Base-by-base conservation (phyloP, 1,140 invertebrate genomes). In the Macrobrachium rosenbergii region DNA sequence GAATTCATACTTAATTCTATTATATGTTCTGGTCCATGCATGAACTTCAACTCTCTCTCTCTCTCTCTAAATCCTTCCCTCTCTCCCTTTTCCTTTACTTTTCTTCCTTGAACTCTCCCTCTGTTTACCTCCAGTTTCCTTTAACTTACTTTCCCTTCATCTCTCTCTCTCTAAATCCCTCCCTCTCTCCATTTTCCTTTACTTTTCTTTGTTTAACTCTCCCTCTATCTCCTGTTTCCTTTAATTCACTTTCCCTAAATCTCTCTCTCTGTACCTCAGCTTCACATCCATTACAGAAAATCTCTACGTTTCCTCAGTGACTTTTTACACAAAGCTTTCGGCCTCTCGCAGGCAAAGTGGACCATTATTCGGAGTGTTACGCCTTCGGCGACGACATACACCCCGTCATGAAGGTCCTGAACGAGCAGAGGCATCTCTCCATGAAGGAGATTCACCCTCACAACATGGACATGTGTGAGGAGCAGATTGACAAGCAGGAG, bases 401-500 rank as follows among this genome's bases (percentile, higher is more conserved):
- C 28, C 90, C 90, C 45, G 87, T 90, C 23, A 90, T 90, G 87
- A 89, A 90, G 73, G 90, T 90, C 19, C 82, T 90, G 17, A 89
- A 90, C 73, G 90, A 90, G 58, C 88, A 90, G 82, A 73, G 88
- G 37, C 85, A 90, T 73, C 82, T 90, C 58, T 90, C 90, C n/a
- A 80, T 84, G 52, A 90, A 90, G 86, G 90, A 90, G 59, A 89
- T 90, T 37, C 88, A 89, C 28, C 87, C 87, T 28, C 89, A 90
- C 79, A 90, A 90, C 81, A 89, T 90, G 84, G 90, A 90, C 75
- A 90, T 90, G 83, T 89, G 88, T 76, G 90, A 90, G 67, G 90
- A 90, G 58, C 90, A 90, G 83, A 90, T 90, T 75, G 90, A 90
- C 23, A 90, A 90, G 82, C 90, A 90, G 63, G 90, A 90, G 37